A percentile compares a stretch with the other conserved stretches of the same genome.
phyloP scores from a whole-genome alignment of 1,140 invertebrate genomes.

The Orchesella cincta region DNA sequence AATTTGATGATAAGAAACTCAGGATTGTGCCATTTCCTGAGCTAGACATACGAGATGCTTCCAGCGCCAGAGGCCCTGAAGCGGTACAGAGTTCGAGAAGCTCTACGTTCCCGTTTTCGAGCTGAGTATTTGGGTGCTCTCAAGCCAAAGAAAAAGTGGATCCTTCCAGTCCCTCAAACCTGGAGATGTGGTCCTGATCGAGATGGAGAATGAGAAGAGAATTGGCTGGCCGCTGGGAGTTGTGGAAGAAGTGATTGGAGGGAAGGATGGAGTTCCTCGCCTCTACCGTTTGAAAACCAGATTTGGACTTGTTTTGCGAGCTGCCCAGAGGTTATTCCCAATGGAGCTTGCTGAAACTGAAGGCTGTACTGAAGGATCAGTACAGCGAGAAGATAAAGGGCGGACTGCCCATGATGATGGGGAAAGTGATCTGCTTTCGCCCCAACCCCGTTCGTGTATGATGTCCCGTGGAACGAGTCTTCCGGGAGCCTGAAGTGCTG shows the following conservation, averaged over 20 bases:
- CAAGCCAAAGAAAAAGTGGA: neutral
- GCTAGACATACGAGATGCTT: neutral
- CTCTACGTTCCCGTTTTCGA: conserved; percentile 1
- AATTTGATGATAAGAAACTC: neutral
- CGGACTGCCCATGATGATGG: no score
- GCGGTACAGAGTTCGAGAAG: neutral
- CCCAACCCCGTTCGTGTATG: no score
- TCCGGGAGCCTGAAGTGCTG: no score
- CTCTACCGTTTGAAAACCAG: neutral
- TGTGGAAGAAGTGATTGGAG: neutral
- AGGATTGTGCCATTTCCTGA: neutral
- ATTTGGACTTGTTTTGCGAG: neutral
- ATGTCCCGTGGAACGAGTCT: no score
- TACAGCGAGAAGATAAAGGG: no score
- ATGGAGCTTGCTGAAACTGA: no score
- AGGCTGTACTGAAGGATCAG: no score
- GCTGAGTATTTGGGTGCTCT: neutral
- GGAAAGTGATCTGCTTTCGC: no score
- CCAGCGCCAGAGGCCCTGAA: neutral
- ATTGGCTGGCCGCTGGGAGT: neutral
- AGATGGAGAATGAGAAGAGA: neutral
- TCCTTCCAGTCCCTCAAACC: neutral
- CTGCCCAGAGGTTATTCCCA: neutral
- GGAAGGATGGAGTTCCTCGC: neutral
- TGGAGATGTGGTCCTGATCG: neutral